phyloP scores from a whole-genome alignment of 2,888 invertebrate genomes.

The Xestoiulus laeticollis region DNA sequence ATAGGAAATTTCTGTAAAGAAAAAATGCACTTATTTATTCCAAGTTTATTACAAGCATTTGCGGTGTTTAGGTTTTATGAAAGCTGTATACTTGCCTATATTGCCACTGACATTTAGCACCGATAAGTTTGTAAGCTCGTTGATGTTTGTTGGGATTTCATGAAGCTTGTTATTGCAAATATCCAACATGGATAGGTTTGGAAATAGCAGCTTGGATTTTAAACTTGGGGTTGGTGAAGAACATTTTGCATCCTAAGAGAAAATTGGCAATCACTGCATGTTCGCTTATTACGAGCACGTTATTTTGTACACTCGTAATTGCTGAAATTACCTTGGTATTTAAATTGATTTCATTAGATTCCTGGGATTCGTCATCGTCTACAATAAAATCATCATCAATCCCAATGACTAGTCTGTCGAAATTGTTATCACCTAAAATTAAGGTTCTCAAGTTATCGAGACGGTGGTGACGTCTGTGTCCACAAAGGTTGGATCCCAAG shows the following conservation, averaged over 20 bases:
- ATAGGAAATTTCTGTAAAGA: slow-evolving; percentile 76
- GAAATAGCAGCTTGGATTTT: slow-evolving; percentile 80
- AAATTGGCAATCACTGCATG: too few relatives aligned
- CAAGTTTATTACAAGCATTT: background rate
- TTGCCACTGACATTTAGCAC: slow-evolving; percentile 93
- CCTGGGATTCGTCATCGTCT: slow-evolving; percentile 57
- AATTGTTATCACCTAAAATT: slow-evolving; percentile 84
- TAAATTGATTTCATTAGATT: slow-evolving; percentile 55
- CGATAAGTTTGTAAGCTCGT: slow-evolving; percentile 86
- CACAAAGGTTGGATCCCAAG: slow-evolving; percentile 67
- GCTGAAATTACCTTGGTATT: slow-evolving; percentile 46
- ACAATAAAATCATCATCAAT: slow-evolving; percentile 54
- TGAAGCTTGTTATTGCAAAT: slow-evolving; percentile 86
- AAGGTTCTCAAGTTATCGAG: slow-evolving; percentile 83
- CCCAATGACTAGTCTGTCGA: slow-evolving; percentile 72
- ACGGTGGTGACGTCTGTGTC: slow-evolving; percentile 82
- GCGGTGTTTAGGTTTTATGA: background rate
- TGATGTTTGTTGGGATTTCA: slow-evolving; percentile 82
- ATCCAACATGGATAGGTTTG: slow-evolving; percentile 93
- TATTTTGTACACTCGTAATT: background rate
- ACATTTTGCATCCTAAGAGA: slow-evolving; percentile 53
- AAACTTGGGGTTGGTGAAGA: slow-evolving; percentile 52
- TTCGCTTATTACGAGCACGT: too few relatives aligned
- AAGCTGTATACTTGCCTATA: slow-evolving; percentile 68
- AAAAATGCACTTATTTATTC: slow-evolving; percentile 40